These are phyloP conservation scores for Dryobates pubescens DNA, from an alignment of 2,797 vertebrate species.

Conservation along the genomic window DNA sequence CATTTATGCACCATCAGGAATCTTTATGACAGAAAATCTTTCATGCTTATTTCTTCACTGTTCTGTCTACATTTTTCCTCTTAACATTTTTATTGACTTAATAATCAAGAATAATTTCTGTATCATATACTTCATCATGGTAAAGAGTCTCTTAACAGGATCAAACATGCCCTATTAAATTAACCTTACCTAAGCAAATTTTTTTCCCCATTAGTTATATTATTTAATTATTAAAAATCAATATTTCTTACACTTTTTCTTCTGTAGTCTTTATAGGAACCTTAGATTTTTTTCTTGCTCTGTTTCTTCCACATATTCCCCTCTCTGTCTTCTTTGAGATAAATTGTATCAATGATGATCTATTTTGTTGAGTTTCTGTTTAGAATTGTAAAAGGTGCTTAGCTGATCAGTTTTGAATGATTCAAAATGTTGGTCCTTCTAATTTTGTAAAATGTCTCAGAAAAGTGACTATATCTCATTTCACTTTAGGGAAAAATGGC, in stretches of 20 bases:
- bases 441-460: not conserved
- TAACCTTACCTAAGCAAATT: not conserved
- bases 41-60: constrained; percentile 12
- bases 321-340: not conserved
- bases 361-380: not conserved
- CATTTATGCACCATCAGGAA: constrained; percentile 17
- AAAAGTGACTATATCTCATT: not conserved
- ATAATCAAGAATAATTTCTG: not conserved
- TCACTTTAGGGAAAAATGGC: not conserved
- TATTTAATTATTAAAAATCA: constrained; percentile 18
- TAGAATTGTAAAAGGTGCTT: not conserved
- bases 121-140: not conserved
- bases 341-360: not conserved
- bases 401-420: not conserved
- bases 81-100: constrained; percentile 21
- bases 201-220: not conserved
- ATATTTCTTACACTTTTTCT: not conserved
- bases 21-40: constrained; percentile 8
- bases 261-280: not conserved
- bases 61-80: not conserved
- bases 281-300: not conserved
- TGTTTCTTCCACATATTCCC: not conserved
- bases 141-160: constrained; percentile 2
- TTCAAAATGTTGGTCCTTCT: not conserved
- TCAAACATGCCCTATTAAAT: not conserved